Percentiles rank a stretch among this genome's conserved stretches.
Evolutionary conservation across 2,113 vertebrate species (phyloP).

Genomic region (Xiphophorus maculatus): DNA sequence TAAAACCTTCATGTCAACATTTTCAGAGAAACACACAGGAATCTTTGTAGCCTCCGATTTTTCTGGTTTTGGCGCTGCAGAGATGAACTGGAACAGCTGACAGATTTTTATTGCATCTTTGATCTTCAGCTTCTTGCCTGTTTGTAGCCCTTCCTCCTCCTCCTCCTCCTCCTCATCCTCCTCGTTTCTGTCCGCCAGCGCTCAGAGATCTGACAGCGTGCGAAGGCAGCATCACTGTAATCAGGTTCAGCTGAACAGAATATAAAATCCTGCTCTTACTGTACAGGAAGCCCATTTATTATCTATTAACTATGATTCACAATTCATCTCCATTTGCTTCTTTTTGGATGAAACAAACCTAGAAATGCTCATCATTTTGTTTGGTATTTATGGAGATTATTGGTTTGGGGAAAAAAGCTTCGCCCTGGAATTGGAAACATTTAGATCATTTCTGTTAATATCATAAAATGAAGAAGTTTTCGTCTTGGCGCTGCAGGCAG

Average conservation of each 20-base stretch:
- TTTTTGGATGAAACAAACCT: too few species aligned
- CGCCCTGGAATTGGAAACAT: neutral
- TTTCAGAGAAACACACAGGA: too few species aligned
- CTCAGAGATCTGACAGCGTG: slow-evolving; percentile 23
- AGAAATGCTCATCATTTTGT: neutral
- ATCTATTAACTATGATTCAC: slow-evolving; percentile 13
- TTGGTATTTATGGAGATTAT: neutral
- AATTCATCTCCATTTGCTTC: neutral
- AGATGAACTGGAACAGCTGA: neutral
- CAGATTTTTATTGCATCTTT: slow-evolving; percentile 29
- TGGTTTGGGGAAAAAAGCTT: neutral
- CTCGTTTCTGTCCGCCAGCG: neutral
- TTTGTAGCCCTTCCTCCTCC: slow-evolving; percentile 17
- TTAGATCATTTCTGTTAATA: neutral
- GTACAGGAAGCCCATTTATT: slow-evolving; percentile 21
- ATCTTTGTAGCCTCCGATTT: too few species aligned
- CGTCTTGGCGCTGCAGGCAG: slow-evolving; percentile 10
- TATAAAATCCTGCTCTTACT: slow-evolving; percentile 30
- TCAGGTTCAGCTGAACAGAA: slow-evolving; percentile 7
- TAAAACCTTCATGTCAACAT: too few species aligned
- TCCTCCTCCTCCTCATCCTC: neutral
- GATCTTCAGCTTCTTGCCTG: slow-evolving; percentile 46
- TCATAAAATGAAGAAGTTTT: neutral
- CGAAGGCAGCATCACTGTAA: slow-evolving; percentile 25
- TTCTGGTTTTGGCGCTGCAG: neutral